phyloP scores from a whole-genome alignment of 1,140 invertebrate species.

The Trichoplusia ni region DNA sequence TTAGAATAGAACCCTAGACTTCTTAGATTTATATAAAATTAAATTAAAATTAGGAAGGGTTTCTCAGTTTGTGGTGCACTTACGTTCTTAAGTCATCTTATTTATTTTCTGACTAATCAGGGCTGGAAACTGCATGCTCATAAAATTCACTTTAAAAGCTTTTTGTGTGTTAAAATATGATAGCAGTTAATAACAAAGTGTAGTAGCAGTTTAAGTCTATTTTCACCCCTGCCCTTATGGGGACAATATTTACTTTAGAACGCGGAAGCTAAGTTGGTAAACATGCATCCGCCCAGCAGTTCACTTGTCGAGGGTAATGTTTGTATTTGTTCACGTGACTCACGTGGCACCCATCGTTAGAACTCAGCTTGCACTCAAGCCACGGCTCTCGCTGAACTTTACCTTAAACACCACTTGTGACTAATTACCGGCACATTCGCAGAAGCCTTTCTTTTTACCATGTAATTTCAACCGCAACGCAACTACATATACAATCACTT shows the following conservation, averaged over 20 bases:
- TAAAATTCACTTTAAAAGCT: too few species aligned
- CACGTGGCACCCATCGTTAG: conserved; percentile 22
- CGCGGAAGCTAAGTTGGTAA: conserved; percentile 39
- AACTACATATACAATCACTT: too few species aligned
- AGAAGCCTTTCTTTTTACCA: background rate
- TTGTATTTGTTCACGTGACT: conserved; percentile 40
- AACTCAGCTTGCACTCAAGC: background rate
- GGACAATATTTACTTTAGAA: conserved; percentile 19
- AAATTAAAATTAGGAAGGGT: too few species aligned
- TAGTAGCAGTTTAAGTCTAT: too few species aligned
- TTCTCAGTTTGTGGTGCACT: too few species aligned
- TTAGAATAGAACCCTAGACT: conserved; percentile 37
- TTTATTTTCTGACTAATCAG: too few species aligned
- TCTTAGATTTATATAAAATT: too few species aligned
- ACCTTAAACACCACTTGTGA: background rate
- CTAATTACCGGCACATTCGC: background rate
- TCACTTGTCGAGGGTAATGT: conserved; percentile 23
- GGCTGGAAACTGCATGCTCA: too few species aligned
- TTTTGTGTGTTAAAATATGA: too few species aligned
- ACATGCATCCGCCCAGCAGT: conserved; percentile 33
- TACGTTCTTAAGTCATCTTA: too few species aligned
- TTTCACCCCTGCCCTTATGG: background rate
- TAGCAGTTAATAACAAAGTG: too few species aligned
- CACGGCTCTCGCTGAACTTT: conserved; percentile 3
- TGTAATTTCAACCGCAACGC: background rate